Conservation (phyloP, 2,113 vertebrate genomes). For the Thamnophis sirtalis region DNA sequence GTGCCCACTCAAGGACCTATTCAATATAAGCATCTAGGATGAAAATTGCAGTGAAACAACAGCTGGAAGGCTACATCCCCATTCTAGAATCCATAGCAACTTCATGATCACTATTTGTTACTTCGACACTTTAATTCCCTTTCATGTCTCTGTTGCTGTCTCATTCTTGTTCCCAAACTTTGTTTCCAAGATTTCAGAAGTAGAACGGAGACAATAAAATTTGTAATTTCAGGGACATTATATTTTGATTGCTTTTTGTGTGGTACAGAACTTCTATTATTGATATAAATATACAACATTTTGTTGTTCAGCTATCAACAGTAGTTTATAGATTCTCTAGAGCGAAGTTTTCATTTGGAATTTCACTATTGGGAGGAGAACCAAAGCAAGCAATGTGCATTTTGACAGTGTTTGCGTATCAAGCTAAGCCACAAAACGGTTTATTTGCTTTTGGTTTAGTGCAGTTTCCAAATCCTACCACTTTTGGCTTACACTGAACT, state of each 20-base stretch:
- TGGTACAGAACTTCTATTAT: not conserved
- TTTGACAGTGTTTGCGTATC: not conserved
- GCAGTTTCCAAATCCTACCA: not conserved
- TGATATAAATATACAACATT: not conserved
- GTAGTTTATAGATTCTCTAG: not conserved
- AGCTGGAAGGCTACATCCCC: not conserved
- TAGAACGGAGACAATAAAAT: not conserved
- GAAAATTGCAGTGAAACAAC: not conserved
- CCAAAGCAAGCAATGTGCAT: not conserved
- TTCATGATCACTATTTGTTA: not conserved
- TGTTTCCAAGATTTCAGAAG: not conserved
- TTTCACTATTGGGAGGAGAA: not conserved
- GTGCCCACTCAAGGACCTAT: slow-evolving; percentile 95
- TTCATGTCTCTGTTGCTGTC: not conserved
- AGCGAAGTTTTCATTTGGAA: not conserved
- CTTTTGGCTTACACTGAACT: not conserved
- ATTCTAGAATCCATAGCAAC: not conserved
- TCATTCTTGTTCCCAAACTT: not conserved
- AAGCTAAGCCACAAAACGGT: not conserved
- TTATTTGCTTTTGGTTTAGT: not conserved
- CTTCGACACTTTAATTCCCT: not conserved
- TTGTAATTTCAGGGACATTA: not conserved
- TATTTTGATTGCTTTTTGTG: not conserved
- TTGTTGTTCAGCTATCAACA: not conserved
- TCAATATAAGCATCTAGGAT: not conserved